Evolutionary conservation across 2,888 invertebrate genomes (phyloP).

Genomic region (Perizoma flavofasciatum): DNA sequence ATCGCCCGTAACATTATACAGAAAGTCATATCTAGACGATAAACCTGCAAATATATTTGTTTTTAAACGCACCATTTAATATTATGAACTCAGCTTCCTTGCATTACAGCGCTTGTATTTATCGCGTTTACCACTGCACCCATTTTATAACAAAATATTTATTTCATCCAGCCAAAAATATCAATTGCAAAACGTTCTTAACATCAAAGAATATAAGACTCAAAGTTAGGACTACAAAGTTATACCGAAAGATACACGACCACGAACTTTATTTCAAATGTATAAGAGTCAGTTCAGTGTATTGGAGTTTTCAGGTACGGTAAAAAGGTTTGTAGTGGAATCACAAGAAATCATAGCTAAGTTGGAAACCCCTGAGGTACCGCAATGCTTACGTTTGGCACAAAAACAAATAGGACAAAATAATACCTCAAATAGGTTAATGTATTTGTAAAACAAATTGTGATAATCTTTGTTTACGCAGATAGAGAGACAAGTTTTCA

Average conservation of each 20-base stretch:
- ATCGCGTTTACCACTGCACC: conserved; percentile 53
- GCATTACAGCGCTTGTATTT: conserved; percentile 55
- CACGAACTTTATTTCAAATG: conserved; percentile 4
- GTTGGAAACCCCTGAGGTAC: conserved; percentile 45
- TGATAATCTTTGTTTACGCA: conserved; percentile 29
- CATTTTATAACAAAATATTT: conserved; percentile 2
- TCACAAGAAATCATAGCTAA: conserved; percentile 59
- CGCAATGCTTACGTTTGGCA: conserved; percentile 59
- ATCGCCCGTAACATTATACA: conserved; percentile 46
- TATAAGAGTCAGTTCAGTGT: conserved; percentile 15
- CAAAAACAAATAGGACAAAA: conserved; percentile 61
- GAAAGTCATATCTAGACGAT: conserved; percentile 59
- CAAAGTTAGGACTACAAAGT: background rate
- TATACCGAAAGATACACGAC: background rate
- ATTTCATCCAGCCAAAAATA: conserved; percentile 4
- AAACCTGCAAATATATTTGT: conserved; percentile 65
- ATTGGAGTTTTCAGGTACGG: background rate
- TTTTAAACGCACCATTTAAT: conserved; percentile 67
- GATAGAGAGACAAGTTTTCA: too few relatives aligned
- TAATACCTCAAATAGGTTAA: conserved; percentile 45
- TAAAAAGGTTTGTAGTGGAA: conserved; percentile 36
- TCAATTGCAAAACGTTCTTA: conserved; percentile 14
- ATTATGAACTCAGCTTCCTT: conserved; percentile 62
- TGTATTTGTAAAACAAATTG: conserved; percentile 23
- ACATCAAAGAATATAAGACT: background rate